Conservation (phyloP, 2,113 vertebrate genomes). For the Miniopterus natalensis region DNA sequence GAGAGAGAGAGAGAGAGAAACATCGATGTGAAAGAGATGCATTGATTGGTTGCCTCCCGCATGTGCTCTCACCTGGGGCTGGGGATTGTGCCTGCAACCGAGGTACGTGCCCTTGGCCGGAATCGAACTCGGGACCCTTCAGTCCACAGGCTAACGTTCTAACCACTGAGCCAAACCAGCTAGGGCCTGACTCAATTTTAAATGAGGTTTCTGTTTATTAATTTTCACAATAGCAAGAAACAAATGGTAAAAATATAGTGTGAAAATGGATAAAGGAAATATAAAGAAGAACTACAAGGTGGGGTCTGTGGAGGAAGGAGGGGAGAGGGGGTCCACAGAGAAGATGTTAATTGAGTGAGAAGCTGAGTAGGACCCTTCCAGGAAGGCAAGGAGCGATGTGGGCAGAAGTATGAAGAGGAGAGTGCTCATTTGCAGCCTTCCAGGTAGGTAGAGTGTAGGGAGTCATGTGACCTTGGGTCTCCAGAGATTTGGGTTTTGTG, state of each 20-base stretch:
- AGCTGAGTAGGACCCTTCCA: background rate
- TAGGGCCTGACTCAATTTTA: background rate
- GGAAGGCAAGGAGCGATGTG: background rate
- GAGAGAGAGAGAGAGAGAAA: background rate
- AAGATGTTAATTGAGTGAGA: background rate
- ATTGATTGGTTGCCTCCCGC: background rate
- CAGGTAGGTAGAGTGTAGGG: no score
- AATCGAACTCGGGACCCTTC: background rate
- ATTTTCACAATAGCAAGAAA: background rate
- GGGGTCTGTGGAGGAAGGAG: background rate
- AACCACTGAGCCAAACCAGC: background rate
- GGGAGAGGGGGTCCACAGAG: background rate
- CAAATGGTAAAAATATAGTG: background rate
- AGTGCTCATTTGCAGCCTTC: accelerated
- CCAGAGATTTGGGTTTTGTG: background rate
- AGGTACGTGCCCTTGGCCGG: background rate
- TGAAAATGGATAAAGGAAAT: background rate
- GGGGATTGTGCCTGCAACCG: no score
- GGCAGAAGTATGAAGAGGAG: background rate
- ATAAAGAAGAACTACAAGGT: background rate
- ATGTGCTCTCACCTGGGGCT: no score
- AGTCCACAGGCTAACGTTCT: background rate
- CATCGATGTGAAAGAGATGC: background rate
- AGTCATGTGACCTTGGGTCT: background rate
- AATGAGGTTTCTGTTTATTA: background rate